A percentile compares a stretch with the other conserved stretches of the same genome.
phyloP scores from a whole-genome alignment of 2,888 invertebrate species.

The Lapara coniferarum region DNA sequence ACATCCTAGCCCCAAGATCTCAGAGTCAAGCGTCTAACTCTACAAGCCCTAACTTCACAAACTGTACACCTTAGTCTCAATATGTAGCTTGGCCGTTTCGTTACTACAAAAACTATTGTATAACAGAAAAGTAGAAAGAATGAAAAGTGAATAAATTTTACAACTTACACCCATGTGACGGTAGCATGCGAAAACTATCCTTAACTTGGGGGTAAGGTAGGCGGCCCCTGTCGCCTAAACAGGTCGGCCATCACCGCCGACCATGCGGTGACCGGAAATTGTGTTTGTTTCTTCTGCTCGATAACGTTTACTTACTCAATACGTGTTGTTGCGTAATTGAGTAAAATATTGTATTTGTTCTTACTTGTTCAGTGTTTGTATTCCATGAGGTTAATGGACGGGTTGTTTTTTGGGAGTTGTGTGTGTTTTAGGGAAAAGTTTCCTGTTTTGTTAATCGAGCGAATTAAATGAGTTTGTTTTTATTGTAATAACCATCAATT shows the following conservation, averaged over 20 bases:
- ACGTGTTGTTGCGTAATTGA: slow-evolving; percentile 1
- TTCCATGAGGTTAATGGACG: background rate
- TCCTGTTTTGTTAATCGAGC: background rate
- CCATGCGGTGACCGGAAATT: slow-evolving; percentile 64
- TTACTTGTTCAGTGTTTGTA: background rate
- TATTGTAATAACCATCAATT: too few species aligned
- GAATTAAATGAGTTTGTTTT: too few species aligned
- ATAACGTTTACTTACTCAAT: slow-evolving; percentile 29
- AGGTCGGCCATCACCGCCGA: slow-evolving; percentile 57
- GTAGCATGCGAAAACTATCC: too few species aligned
- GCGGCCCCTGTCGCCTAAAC: slow-evolving; percentile 40
- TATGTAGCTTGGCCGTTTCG: too few species aligned
- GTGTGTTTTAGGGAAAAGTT: background rate
- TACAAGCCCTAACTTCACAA: too few species aligned
- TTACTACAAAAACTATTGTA: too few species aligned
- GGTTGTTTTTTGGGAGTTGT: background rate
- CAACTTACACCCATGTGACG: too few species aligned
- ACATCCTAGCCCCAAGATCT: too few species aligned
- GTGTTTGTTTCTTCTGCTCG: slow-evolving; percentile 51
- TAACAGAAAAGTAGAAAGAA: too few species aligned
- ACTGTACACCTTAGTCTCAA: too few species aligned
- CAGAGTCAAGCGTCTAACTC: too few species aligned
- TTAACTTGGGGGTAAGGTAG: background rate
- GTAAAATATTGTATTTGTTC: background rate
- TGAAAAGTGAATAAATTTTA: too few species aligned